Evolutionary conservation across 2,113 vertebrate species (phyloP), one percentile per base, ranked within the genome.

Genomic region (Bambusicola thoracicus): DNA sequence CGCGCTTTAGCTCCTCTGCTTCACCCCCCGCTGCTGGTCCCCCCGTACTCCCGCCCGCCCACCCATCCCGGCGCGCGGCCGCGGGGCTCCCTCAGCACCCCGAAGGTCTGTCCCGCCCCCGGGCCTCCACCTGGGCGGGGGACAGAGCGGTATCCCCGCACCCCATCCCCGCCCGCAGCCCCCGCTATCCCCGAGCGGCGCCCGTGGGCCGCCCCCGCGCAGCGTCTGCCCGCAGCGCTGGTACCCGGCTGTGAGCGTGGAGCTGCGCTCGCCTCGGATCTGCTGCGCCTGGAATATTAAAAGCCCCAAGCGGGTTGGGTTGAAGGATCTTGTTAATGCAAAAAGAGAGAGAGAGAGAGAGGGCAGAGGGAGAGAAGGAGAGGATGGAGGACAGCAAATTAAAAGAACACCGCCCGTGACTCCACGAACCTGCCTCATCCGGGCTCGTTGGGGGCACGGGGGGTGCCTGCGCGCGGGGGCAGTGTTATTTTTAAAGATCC

Each of bases 401-500:
- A 97, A 97, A 97, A 96, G 95, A 95, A 93, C 94, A 94, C 93
- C 95, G 97, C 92, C 96, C 97, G 77, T 94, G 87, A 96, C 85
- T 95, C 85, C 89, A 94, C 79, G 93, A 96, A 95, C 90, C 69
- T 96, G n/a, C 89, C 90, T 96, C 81, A 89, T 79, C 78, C 20
- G 2, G 62, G 56, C 88, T 86, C 94, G 85, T 93, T 94, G 93
- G 94, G 82, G 90, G 70, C 80, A 80, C 18, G 2, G 78, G 75
- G 93, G 83, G 70, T 94, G 76, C 77, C 61, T 75, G 61, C 8
- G 11, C 86, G 65, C 8, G 67, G 43, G 48, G 55, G 84, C 76
- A 77, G 96, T 93, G 94, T 97, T 97, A 97, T 96, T 97, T 98
- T 97, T 97, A 97, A 98, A 97, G 96, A 97, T 97, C 93, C 89